These are phyloP conservation scores for Heteractis magnifica DNA, from an alignment of 92 coral and sea anemone species.

Conservation along the genomic window DNA sequence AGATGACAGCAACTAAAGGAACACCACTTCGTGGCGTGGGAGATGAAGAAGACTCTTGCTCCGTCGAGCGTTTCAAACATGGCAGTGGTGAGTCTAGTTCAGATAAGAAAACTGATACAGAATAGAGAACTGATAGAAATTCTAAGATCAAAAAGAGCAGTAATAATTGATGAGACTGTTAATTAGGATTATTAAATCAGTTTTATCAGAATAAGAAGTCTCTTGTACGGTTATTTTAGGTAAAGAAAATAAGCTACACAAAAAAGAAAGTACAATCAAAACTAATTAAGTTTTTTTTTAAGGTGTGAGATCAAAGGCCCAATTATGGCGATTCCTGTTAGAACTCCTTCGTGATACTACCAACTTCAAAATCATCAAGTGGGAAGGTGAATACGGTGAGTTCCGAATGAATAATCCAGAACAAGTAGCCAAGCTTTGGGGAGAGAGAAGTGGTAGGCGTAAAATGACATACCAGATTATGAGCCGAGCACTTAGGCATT, in stretches of 20 bases:
- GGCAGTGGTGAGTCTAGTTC: not conserved
- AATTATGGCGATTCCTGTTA: constrained; percentile 26
- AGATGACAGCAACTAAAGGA: not conserved
- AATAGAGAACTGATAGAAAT: not conserved
- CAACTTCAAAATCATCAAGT: constrained; percentile 7
- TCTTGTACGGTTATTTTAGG: not conserved
- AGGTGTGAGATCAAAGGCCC: not conserved
- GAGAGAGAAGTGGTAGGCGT: constrained; percentile 9
- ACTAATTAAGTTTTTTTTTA: not conserved
- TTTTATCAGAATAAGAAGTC: not conserved
- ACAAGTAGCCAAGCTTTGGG: constrained; percentile 26
- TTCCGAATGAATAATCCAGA: constrained; percentile 23
- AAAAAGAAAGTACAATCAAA: not conserved
- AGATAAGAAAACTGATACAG: not conserved
- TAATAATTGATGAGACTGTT: too few species aligned
- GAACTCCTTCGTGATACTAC: constrained; percentile 7
- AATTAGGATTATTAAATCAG: not conserved
- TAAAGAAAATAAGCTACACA: not conserved
- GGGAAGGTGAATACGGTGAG: constrained; percentile 32
- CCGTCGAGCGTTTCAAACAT: not conserved
- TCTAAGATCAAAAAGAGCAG: not conserved
- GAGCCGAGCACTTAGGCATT: constrained; percentile 36
- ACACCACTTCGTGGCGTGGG: not conserved
- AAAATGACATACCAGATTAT: constrained; percentile 33
- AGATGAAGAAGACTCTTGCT: not conserved